A percentile compares a stretch with the other conserved stretches of the same genome.
These are phyloP conservation scores for Samia ricini DNA, from an alignment of 1,140 invertebrate genomes.

Conservation along the genomic window DNA sequence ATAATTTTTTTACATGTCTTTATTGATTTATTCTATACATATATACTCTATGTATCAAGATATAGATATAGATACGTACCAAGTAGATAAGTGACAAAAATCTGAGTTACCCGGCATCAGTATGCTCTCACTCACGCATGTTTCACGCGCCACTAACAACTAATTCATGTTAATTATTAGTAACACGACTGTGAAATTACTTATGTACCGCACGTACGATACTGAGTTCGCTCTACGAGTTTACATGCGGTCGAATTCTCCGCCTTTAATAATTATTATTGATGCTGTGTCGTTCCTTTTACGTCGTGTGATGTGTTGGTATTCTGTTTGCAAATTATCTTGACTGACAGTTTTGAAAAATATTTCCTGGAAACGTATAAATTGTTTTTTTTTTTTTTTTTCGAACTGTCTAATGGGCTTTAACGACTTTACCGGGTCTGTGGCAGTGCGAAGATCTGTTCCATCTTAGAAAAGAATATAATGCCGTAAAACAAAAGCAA, in stretches of 20 bases:
- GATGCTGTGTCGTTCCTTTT: not conserved
- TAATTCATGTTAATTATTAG: conserved; percentile 72
- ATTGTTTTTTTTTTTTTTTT: too few species aligned
- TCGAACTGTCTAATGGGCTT: too few species aligned
- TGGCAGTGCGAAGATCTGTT: too few species aligned
- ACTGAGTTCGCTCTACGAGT: conserved; percentile 38
- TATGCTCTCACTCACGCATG: conserved; percentile 65
- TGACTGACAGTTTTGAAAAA: not conserved
- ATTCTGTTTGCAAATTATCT: not conserved
- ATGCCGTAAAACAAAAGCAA: too few species aligned
- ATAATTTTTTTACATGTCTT: too few species aligned
- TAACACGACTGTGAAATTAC: conserved; percentile 39
- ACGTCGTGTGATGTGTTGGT: not conserved
- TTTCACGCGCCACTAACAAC: conserved; percentile 63
- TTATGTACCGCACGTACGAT: conserved; percentile 61
- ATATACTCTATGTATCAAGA: too few species aligned
- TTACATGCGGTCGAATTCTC: conserved; percentile 4
- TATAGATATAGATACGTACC: not conserved
- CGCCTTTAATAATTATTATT: not conserved
- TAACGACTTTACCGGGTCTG: too few species aligned
- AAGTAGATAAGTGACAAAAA: not conserved
- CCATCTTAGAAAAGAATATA: too few species aligned
- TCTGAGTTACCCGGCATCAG: not conserved
- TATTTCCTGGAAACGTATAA: too few species aligned
- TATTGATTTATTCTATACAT: too few species aligned